These are phyloP conservation scores for Terrapene triunguis DNA, from an alignment of 2,113 vertebrate species.

Conservation along the genomic window DNA sequence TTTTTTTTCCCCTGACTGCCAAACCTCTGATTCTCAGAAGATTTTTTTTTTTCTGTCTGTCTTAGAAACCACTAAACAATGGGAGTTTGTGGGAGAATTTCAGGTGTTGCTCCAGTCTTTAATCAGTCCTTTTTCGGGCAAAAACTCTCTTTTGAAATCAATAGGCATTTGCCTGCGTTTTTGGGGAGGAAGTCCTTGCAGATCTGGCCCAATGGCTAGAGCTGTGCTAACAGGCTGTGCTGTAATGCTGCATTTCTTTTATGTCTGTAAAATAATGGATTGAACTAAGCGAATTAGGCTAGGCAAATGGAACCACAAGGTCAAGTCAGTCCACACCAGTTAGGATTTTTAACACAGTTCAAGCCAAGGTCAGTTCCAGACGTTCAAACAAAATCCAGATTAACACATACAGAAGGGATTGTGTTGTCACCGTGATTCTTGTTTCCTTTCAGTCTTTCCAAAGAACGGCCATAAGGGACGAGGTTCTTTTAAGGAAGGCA, in stretches of 20 bases:
- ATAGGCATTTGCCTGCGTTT: constrained; percentile 41
- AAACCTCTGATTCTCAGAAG: background rate
- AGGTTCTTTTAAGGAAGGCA: constrained; percentile 19
- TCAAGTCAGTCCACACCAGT: constrained; percentile 71
- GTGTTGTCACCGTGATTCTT: constrained; percentile 54
- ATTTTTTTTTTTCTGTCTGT: background rate
- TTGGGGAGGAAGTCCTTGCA: background rate
- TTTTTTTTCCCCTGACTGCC: background rate
- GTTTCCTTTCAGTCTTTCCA: constrained; percentile 59
- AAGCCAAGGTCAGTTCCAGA: constrained; percentile 75
- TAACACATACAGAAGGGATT: constrained; percentile 74
- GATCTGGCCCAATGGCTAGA: constrained; percentile 18
- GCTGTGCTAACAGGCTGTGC: background rate
- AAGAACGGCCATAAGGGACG: constrained; percentile 2
- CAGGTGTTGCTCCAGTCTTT: constrained; percentile 55
- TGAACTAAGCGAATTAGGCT: constrained; percentile 37
- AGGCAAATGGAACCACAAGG: constrained; percentile 45
- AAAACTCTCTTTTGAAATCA: constrained; percentile 34
- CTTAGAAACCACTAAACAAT: constrained; percentile 62
- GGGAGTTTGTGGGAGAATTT: constrained; percentile 45
- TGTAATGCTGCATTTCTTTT: constrained; percentile 62
- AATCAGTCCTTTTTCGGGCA: constrained; percentile 21
- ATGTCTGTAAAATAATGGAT: constrained; percentile 61
- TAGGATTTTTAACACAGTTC: constrained; percentile 70
- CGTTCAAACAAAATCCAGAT: constrained; percentile 77